Evolutionary conservation across 2,797 vertebrate genomes (phyloP).

Genomic region (Rhynchotus rufescens): DNA sequence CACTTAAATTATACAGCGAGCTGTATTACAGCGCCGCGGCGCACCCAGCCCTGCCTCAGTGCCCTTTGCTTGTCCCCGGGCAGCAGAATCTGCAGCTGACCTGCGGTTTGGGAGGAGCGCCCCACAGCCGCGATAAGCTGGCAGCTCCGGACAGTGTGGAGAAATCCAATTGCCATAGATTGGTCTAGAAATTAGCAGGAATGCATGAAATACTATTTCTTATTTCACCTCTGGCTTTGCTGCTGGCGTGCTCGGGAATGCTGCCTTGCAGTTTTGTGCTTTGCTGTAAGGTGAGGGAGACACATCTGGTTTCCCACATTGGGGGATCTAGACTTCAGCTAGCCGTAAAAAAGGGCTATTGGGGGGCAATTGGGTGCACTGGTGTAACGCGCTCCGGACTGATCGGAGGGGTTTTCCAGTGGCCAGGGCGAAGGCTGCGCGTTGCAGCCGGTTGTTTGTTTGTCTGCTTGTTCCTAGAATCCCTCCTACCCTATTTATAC

Average conservation of each 20-base stretch:
- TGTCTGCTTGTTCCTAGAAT: conserved; percentile 57
- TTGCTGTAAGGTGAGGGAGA: not conserved
- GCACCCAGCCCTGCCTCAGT: conserved; percentile 48
- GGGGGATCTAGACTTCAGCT: not conserved
- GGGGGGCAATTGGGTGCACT: conserved; percentile 4
- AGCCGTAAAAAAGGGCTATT: not conserved
- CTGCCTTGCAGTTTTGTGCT: not conserved
- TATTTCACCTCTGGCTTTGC: conserved; percentile 23
- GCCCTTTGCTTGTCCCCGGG: conserved; percentile 67
- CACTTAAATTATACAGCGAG: conserved; percentile 67
- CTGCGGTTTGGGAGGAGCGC: conserved; percentile 61
- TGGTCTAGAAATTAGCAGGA: conserved; percentile 61
- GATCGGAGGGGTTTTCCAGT: not conserved
- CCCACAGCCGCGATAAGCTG: conserved; percentile 64
- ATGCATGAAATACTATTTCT: conserved; percentile 64
- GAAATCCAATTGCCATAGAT: conserved; percentile 64
- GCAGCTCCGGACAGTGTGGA: not conserved
- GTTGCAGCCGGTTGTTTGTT: conserved; percentile 66
- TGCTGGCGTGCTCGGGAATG: not conserved
- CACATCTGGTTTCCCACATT: conserved; percentile 1
- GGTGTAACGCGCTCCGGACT: not conserved
- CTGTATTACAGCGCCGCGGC: conserved; percentile 43
- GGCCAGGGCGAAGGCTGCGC: conserved; percentile 50
- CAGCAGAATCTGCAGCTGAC: conserved; percentile 69
- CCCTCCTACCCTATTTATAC: conserved; percentile 54